These are phyloP conservation scores for Gisinianus flammeolus DNA, from an alignment of 2,888 invertebrate genomes.

Conservation along the genomic window DNA sequence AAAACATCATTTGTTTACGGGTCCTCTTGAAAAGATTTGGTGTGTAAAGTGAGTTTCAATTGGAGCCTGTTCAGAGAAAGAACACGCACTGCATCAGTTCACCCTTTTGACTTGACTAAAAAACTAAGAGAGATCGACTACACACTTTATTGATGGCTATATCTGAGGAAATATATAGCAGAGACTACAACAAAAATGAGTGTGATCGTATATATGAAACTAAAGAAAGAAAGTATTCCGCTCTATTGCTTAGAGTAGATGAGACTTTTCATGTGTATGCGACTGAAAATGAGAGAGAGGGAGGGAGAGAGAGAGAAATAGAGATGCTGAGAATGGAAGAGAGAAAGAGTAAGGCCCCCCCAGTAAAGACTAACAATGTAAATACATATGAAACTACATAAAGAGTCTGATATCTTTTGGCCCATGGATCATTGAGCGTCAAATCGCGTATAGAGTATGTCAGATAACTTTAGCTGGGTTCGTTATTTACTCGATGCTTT, in stretches of 20 bases:
- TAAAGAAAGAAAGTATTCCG: background rate
- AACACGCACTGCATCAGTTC: too few relatives aligned
- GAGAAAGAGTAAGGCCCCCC: background rate
- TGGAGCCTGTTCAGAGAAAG: too few relatives aligned
- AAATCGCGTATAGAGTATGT: slow-evolving; percentile 58
- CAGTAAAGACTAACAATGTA: background rate
- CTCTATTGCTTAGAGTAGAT: background rate
- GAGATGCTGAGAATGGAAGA: background rate
- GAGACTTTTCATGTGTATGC: too few relatives aligned
- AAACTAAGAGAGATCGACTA: too few relatives aligned
- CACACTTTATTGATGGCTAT: too few relatives aligned
- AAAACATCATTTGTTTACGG: too few relatives aligned
- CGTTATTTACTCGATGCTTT: slow-evolving; percentile 50
- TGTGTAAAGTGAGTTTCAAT: too few relatives aligned
- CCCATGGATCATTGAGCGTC: slow-evolving; percentile 58
- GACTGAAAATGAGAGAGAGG: background rate
- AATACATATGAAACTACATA: background rate
- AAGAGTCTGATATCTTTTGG: slow-evolving; percentile 42
- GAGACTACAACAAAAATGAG: too few relatives aligned
- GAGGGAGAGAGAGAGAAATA: background rate
- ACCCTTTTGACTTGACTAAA: too few relatives aligned
- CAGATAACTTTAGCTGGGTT: slow-evolving; percentile 56
- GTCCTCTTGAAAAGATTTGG: too few relatives aligned
- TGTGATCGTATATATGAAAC: too few relatives aligned
- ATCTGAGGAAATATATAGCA: too few relatives aligned